Base-by-base conservation (phyloP, 2,888 invertebrate genomes). In the Ariolimax columbianus region DNA sequence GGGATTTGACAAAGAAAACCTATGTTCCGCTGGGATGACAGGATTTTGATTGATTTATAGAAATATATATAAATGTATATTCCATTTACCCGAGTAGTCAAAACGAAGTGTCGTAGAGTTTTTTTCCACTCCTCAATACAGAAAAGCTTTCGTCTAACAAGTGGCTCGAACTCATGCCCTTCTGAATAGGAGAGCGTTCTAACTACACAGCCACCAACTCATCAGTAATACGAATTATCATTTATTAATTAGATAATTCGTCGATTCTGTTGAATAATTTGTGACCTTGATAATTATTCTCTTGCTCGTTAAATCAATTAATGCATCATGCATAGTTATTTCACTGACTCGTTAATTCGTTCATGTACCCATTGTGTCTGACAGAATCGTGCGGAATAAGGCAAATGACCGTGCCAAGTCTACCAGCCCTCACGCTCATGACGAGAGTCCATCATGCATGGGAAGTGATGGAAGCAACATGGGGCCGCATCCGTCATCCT, bases 321-420 rank as follows among this genome's bases (percentile, higher is more conserved):
- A 6, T 63, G 1, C 2, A 63, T n/a, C 6, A 63, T 63, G 26
- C 4, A 23, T 3, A n/a, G 11, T 63, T 4, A 63, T 63, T 63
- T 63, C 59, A 63, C n/a, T 63, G 26, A 63, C 6, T 63, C 11
- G n/a, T 63, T 63, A n/a, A 63, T 63, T 63, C 6, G n/a, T 26
- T n/a, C n/a, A 63, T 23, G 3, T 11, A n/a, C 23, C 23, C 3
- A 23, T n/a, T 63, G n/a, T 11, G 33, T 78, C n/a, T 94, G 95
- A 26, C 95, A 98, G 98, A 95, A 98, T 98, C 95, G 98, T 98
- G 85, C 96, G 98, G 90, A 98, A 98, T 95, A 98, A 98, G 94
- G 98, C 98, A 23, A 98, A 98, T 23, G 99, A 99, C 95, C 98
- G 98, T 93, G 98, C 98, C 92, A 98, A 98, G 94, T 87, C 87